Percentiles rank a stretch among this genome's conserved stretches.
phyloP scores from a whole-genome alignment of 2,113 vertebrate genomes.

The Chiloscyllium plagiosum region DNA sequence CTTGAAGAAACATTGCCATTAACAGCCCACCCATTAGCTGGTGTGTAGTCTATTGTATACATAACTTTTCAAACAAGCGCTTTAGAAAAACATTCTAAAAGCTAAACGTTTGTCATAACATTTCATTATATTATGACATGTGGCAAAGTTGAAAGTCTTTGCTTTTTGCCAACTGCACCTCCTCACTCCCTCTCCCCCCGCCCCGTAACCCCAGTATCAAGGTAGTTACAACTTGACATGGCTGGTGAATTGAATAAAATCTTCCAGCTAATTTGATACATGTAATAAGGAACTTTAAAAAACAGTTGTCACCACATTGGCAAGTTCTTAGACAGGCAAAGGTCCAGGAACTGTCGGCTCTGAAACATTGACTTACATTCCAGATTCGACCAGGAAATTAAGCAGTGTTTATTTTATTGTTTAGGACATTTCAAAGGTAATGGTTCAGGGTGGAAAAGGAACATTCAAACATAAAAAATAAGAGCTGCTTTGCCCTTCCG shows the following conservation, averaged over 20 bases:
- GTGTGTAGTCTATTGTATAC: not conserved
- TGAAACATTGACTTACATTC: not conserved
- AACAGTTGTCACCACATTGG: not conserved
- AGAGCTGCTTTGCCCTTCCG: not conserved
- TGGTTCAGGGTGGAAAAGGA: not conserved
- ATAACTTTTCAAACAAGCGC: not conserved
- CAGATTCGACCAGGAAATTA: not conserved
- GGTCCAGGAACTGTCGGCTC: not conserved
- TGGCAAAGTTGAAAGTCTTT: not conserved
- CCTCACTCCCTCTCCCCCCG: constrained; percentile 43
- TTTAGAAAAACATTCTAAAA: not conserved
- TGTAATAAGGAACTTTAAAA: not conserved
- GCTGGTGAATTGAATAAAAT: not conserved
- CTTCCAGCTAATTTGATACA: not conserved
- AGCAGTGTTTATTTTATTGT: not conserved
- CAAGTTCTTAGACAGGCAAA: not conserved
- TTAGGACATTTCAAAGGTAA: not conserved
- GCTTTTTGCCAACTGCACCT: not conserved
- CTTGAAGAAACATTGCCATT: not conserved
- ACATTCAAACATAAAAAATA: not conserved
- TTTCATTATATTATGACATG: not conserved
- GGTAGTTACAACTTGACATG: not conserved
- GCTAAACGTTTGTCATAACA: constrained; percentile 5
- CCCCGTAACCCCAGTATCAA: not conserved
- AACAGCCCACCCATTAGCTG: not conserved